phyloP scores from a whole-genome alignment of 2,888 invertebrate genomes.

The Lasioglossum figueresi region DNA sequence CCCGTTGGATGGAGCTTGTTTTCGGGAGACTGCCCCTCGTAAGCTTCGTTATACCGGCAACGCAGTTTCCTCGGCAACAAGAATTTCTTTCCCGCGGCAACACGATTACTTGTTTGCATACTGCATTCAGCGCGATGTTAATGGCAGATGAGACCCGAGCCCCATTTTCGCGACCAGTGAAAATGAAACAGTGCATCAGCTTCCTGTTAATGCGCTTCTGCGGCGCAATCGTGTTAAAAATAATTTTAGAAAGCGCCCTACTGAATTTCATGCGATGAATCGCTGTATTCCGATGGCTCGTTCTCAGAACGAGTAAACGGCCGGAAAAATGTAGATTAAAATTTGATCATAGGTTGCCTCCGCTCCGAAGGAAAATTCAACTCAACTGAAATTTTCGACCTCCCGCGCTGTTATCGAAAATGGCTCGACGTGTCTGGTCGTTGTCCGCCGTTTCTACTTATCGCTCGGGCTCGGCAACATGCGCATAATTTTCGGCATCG shows the following conservation, averaged over 20 bases:
- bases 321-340: background rate
- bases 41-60: slow-evolving; percentile 16
- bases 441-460: background rate
- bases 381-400: background rate
- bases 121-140: slow-evolving; percentile 8
- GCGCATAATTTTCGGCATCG: background rate
- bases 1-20: background rate
- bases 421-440: background rate
- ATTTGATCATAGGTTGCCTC: background rate
- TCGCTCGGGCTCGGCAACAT: background rate
- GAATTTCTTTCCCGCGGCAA: background rate
- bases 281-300: background rate
- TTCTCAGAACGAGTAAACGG: background rate
- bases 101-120: slow-evolving; percentile 32
- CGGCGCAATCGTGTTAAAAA: background rate
- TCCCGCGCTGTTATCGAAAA: background rate
- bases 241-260: background rate
- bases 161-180: background rate
- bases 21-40: slow-evolving; percentile 15
- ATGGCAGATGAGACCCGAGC: background rate
- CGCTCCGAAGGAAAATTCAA: background rate
- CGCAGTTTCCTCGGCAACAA: background rate
- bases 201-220: background rate
- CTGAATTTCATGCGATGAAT: background rate
- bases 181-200: background rate